These are phyloP conservation scores for Anoplopoma fimbria DNA, from an alignment of 2,113 vertebrate species.

Conservation along the genomic window DNA sequence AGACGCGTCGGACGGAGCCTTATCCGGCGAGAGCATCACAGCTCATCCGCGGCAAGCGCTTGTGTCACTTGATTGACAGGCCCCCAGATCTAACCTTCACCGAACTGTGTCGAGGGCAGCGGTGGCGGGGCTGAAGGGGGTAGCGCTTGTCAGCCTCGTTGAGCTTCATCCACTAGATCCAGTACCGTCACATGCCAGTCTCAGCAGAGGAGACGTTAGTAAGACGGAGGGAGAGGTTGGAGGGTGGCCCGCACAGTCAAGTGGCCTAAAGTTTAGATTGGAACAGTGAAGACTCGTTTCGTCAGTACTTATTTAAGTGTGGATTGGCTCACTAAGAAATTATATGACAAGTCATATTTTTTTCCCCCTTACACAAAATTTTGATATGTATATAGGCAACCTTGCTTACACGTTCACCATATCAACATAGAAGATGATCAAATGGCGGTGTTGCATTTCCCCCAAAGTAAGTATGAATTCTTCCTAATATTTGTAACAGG, in stretches of 20 bases:
- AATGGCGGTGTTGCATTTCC: not conserved
- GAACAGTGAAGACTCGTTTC: not conserved
- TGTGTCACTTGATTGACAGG: constrained; percentile 82
- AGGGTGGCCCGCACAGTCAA: constrained; percentile 29
- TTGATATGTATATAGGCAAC: not conserved
- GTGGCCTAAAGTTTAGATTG: constrained; percentile 7
- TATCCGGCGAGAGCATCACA: constrained; percentile 61
- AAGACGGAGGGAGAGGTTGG: constrained; percentile 33
- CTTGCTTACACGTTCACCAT: not conserved
- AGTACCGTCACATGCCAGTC: constrained; percentile 72
- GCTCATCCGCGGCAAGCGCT: constrained; percentile 69
- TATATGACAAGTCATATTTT: not conserved
- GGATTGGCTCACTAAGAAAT: not conserved
- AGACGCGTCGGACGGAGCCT: constrained; percentile 28
- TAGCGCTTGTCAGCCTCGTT: constrained; percentile 76
- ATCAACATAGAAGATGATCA: not conserved
- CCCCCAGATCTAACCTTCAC: constrained; percentile 78
- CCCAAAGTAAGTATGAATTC: not conserved
- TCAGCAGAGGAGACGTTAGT: constrained; percentile 45
- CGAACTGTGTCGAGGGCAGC: constrained; percentile 76
- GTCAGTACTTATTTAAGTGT: not conserved
- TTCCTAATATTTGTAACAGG: not conserved
- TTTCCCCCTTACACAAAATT: not conserved
- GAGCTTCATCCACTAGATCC: constrained; percentile 68
- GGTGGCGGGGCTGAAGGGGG: constrained; percentile 61